phyloP scores from a whole-genome alignment of 2,888 invertebrate species.

The Tetragnatha montana region DNA sequence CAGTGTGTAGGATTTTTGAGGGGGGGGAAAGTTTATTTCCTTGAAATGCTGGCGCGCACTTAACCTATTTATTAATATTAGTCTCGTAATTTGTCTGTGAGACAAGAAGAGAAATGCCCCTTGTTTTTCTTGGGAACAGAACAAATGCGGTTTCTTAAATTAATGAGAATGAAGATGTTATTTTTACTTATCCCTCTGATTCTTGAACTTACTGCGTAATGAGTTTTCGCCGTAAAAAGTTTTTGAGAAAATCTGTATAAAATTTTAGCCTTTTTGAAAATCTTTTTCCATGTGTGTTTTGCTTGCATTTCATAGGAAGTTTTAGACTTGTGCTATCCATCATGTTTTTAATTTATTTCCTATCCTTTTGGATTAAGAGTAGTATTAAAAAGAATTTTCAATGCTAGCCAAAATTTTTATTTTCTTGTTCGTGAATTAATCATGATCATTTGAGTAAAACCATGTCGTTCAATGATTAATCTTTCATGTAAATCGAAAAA shows the following conservation, averaged over 20 bases:
- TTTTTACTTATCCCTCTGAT: constrained; percentile 7
- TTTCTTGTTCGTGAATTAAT: no score
- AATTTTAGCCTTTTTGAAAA: no score
- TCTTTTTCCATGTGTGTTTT: no score
- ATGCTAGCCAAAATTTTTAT: no score
- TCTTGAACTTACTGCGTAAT: constrained; percentile 31
- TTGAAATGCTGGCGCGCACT: constrained; percentile 6
- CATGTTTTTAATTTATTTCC: no score
- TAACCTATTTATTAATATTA: constrained; percentile 60
- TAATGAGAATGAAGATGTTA: constrained; percentile 21
- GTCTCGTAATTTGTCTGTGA: constrained; percentile 47
- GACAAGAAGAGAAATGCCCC: constrained; percentile 10
- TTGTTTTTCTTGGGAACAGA: constrained; percentile 26
- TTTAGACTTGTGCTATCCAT: no score
- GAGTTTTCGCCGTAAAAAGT: constrained; percentile 35
- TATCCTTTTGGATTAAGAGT: no score
- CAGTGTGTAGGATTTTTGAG: not conserved
- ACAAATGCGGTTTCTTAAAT: constrained; percentile 26
- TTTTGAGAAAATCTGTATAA: not conserved
- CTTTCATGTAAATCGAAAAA: no score
- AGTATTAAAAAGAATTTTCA: no score
- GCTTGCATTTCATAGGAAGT: no score
- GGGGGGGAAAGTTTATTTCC: not conserved
- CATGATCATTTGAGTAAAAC: no score
- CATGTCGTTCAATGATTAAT: no score